Conservation (phyloP, 2,113 vertebrate genomes). For the Eolophus roseicapilla region DNA sequence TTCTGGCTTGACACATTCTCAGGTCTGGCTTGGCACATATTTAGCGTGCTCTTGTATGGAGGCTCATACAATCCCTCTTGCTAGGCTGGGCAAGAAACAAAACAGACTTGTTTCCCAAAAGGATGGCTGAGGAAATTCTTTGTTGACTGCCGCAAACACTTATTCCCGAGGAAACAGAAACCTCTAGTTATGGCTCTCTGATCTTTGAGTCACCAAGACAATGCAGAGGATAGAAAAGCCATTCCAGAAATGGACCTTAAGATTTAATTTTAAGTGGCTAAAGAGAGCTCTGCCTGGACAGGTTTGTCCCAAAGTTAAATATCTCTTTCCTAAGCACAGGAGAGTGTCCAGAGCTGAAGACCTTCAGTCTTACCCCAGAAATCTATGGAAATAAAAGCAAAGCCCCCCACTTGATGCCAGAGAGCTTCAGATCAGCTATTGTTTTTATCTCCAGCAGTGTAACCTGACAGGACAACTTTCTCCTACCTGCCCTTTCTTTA, state of each 20-base stretch:
- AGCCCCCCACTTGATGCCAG: background rate
- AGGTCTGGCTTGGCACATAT: background rate
- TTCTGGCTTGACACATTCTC: background rate
- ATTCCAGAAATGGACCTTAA: background rate
- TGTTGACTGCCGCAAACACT: background rate
- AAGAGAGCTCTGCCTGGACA: background rate
- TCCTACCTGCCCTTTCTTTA: background rate
- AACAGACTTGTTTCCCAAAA: background rate
- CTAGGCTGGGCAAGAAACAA: background rate
- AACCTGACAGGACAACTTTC: background rate
- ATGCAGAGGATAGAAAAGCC: background rate
- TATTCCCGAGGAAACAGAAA: background rate
- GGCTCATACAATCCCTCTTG: background rate
- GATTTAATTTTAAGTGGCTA: background rate
- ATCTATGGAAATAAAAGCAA: background rate
- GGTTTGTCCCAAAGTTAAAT: background rate
- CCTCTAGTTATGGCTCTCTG: background rate
- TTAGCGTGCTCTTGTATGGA: fast-evolving
- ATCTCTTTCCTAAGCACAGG: background rate
- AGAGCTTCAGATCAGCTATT: background rate
- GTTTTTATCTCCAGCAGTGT: background rate
- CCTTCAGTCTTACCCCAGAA: background rate
- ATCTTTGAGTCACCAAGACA: background rate
- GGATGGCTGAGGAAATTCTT: background rate
- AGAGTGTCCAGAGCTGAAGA: background rate